These are phyloP conservation scores for Pegoplata infirma DNA, from an alignment of 2,888 invertebrate genomes.

Conservation along the genomic window DNA sequence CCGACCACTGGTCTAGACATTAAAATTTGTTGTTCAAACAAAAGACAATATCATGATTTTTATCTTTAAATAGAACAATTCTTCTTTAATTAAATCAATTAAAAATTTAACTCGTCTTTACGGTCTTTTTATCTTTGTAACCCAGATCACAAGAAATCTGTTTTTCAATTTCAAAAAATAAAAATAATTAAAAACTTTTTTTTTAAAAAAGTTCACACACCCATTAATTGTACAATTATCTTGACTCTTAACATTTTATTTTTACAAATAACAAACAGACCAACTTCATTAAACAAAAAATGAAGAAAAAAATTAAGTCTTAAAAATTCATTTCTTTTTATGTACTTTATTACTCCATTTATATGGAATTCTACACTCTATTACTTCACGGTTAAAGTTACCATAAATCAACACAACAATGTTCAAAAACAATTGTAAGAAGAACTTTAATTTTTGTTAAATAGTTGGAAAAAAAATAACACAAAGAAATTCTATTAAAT, in stretches of 20 bases:
- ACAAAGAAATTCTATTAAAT: slow-evolving; percentile 40
- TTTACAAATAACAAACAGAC: background rate
- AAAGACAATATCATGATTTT: background rate
- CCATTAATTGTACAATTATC: slow-evolving; percentile 51
- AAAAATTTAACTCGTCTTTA: slow-evolving; percentile 11
- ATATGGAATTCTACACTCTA: slow-evolving; percentile 48
- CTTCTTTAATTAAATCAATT: slow-evolving; percentile 43
- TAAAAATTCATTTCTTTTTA: slow-evolving; percentile 3
- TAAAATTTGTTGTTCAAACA: background rate
- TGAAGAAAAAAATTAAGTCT: slow-evolving; percentile 10
- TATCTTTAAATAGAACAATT: slow-evolving; percentile 23
- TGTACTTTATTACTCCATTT: slow-evolving; percentile 47
- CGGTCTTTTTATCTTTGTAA: slow-evolving; percentile 46
- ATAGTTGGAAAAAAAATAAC: slow-evolving; percentile 17
- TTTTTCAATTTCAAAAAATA: slow-evolving; percentile 11
- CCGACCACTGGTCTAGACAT: slow-evolving; percentile 24
- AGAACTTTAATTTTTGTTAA: background rate
- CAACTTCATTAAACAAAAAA: slow-evolving; percentile 29
- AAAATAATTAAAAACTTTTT: slow-evolving; percentile 1
- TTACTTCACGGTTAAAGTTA: slow-evolving; percentile 37
- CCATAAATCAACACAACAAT: slow-evolving; percentile 42
- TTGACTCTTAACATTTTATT: background rate
- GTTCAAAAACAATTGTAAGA: slow-evolving; percentile 17
- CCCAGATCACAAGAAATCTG: slow-evolving; percentile 29
- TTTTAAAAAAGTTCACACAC: slow-evolving; percentile 48